Percentiles rank a stretch among this genome's conserved stretches.
Conservation (phyloP, 1,140 invertebrate species). For the Hestina assimilis region DNA sequence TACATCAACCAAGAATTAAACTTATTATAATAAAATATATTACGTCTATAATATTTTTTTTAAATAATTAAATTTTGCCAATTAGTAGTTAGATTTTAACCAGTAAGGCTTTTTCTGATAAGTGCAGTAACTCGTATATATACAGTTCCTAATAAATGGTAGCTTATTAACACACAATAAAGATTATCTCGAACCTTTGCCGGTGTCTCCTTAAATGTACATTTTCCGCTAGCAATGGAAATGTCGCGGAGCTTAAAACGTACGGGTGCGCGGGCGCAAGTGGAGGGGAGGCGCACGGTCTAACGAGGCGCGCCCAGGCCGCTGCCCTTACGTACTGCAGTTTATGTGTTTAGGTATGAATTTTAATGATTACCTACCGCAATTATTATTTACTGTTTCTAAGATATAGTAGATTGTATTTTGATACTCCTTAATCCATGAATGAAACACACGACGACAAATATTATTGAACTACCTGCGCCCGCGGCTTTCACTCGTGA, state of each 20-base stretch:
- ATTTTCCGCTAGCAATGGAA: slow-evolving; percentile 63
- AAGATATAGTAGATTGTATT: slow-evolving; percentile 18
- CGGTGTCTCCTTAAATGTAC: slow-evolving; percentile 56
- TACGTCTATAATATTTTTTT: no score
- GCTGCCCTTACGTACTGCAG: slow-evolving; percentile 53
- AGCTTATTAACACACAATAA: slow-evolving; percentile 71
- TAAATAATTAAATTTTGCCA: no score
- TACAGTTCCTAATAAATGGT: slow-evolving; percentile 23
- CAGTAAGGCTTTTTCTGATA: neutral
- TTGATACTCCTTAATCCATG: neutral
- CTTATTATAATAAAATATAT: neutral
- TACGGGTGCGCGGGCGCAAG: slow-evolving; percentile 55
- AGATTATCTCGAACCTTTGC: slow-evolving; percentile 53
- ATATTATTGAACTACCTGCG: neutral
- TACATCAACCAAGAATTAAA: slow-evolving; percentile 4
- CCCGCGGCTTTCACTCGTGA: no score
- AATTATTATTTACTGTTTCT: slow-evolving; percentile 40
- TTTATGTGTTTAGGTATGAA: slow-evolving; percentile 61
- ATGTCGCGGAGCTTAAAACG: slow-evolving; percentile 52
- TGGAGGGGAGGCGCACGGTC: slow-evolving; percentile 35
- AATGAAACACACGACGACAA: neutral
- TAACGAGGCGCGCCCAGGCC: slow-evolving; percentile 64
- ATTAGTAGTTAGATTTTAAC: neutral
- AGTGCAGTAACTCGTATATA: neutral
- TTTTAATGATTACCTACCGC: slow-evolving; percentile 59